Percentiles rank a stretch among this genome's conserved stretches.
phyloP scores from a whole-genome alignment of 1,140 invertebrate genomes.

The Agraylea sexmaculata region DNA sequence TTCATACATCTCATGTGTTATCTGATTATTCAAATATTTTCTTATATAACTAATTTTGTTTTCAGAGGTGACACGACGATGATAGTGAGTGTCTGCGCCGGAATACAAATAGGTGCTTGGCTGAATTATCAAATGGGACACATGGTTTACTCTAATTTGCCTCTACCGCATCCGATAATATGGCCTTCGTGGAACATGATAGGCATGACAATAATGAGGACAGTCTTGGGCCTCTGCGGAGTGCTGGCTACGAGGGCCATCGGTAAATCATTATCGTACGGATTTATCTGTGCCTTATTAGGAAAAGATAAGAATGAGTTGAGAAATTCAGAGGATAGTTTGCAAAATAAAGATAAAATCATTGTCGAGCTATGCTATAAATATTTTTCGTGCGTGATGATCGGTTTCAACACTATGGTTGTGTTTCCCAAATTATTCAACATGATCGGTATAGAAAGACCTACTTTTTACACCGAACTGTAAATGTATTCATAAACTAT shows the following conservation, averaged over 20 bases:
- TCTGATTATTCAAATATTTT: neutral
- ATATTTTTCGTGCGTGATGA: conserved; percentile 62
- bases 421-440: conserved; percentile 68
- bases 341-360: conserved; percentile 54
- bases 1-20: no score
- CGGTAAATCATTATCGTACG: conserved; percentile 57
- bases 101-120: conserved; percentile 71
- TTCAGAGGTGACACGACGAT: conserved; percentile 76
- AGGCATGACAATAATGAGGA: conserved; percentile 51
- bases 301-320: conserved; percentile 50
- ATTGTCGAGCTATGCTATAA: conserved; percentile 71
- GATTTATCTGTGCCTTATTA: conserved; percentile 54
- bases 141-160: conserved; percentile 40
- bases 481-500: conserved; percentile 30
- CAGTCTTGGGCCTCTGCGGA: conserved; percentile 59
- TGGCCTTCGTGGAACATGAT: conserved; percentile 66
- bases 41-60: no score
- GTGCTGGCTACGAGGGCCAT: conserved; percentile 54
- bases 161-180: conserved; percentile 61
- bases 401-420: conserved; percentile 66
- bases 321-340: conserved; percentile 46
- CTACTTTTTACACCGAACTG: conserved; percentile 76
- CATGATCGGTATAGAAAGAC: conserved; percentile 61
- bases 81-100: conserved; percentile 69
- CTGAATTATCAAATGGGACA: conserved; percentile 66